These are phyloP conservation scores for Pammene fasciana DNA, from an alignment of 2,888 invertebrate species.

Conservation along the genomic window DNA sequence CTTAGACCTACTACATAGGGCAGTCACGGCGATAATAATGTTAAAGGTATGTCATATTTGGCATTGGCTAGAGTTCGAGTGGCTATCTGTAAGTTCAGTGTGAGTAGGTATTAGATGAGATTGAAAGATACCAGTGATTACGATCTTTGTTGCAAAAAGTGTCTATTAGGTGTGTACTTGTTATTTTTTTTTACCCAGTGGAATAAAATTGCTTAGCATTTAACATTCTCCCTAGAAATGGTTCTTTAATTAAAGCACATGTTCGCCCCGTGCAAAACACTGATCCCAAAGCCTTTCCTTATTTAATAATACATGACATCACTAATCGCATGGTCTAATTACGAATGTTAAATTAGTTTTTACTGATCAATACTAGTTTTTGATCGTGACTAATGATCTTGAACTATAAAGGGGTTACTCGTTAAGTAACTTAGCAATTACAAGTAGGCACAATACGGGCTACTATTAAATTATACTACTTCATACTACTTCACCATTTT, in stretches of 20 bases:
- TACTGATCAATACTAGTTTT: conserved; percentile 11
- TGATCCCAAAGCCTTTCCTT: conserved; percentile 23
- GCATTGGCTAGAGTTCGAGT: no score
- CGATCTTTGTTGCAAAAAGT: no score
- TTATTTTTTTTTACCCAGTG: no score
- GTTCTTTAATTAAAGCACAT: conserved; percentile 9
- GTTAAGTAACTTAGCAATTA: conserved; percentile 25
- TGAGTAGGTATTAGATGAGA: no score
- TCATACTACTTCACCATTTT: no score
- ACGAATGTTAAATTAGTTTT: conserved; percentile 22
- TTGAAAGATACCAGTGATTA: no score
- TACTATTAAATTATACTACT: not conserved
- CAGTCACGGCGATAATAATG: no score
- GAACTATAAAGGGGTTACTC: conserved; percentile 10
- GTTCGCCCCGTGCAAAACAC: not conserved
- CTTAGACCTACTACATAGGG: no score
- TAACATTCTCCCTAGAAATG: not conserved
- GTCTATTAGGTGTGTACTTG: no score
- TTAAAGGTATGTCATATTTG: no score
- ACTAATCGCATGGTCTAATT: conserved; percentile 4
- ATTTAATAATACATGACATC: conserved; percentile 30
- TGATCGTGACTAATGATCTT: conserved; percentile 25
- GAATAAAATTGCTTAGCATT: not conserved
- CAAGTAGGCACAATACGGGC: not conserved
- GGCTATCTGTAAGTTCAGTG: no score